Percentiles rank a stretch among this genome's conserved stretches.
phyloP scores from a whole-genome alignment of 2,113 vertebrate species.

The Siniperca knerii region DNA sequence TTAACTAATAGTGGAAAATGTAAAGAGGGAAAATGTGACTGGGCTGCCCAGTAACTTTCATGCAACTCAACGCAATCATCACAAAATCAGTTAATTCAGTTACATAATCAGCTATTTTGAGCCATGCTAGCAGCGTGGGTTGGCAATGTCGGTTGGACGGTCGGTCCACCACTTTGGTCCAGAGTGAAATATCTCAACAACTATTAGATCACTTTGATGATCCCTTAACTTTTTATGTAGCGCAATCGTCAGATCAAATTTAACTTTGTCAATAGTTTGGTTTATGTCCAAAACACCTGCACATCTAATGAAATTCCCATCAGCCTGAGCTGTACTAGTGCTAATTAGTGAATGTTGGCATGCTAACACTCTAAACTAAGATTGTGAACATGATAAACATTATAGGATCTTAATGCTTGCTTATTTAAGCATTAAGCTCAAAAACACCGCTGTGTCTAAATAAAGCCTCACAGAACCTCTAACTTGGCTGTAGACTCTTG shows the following conservation, averaged over 20 bases:
- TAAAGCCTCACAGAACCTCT: background rate
- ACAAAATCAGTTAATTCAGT: slow-evolving; percentile 52
- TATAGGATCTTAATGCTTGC: background rate
- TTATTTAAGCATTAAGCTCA: background rate
- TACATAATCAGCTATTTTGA: slow-evolving; percentile 62
- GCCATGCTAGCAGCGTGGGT: background rate
- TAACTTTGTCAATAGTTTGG: background rate
- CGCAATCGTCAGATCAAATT: slow-evolving; percentile 6
- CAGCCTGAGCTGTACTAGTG: background rate
- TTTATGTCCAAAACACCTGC: background rate
- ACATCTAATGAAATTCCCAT: background rate
- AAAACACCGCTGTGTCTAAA: background rate
- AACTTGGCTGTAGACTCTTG: background rate
- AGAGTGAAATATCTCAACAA: background rate
- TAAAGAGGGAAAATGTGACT: slow-evolving; percentile 44
- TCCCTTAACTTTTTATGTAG: no score
- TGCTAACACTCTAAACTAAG: background rate
- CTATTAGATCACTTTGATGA: no score
- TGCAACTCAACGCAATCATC: slow-evolving; percentile 49
- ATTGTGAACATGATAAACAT: background rate
- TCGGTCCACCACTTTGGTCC: background rate
- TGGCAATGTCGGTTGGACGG: background rate
- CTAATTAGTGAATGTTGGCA: background rate
- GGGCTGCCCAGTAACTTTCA: slow-evolving; percentile 51
- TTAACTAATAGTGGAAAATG: slow-evolving; percentile 74